Evolutionary conservation across 2,797 vertebrate genomes (phyloP), one percentile per base, ranked within the genome.

Genomic region (Lithobates pipiens): DNA sequence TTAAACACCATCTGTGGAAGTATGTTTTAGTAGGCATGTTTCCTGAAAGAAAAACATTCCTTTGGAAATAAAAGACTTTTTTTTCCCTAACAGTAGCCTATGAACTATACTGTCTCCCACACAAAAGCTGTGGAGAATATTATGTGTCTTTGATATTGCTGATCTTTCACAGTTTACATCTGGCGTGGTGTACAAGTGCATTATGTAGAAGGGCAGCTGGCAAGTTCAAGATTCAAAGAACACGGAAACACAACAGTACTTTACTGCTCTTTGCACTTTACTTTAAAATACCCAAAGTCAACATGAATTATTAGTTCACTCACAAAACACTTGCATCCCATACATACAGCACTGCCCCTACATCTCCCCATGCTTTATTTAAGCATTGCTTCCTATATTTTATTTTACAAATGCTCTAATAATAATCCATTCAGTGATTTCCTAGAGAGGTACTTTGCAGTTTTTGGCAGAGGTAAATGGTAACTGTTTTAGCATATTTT

Each of bases 121-220:
- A 46, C 39, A 69, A 63, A n/a, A 65, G 16, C 18, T 32, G 25
- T 46, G 77, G 65, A 42, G 69, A 10, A 21, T 68, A 21, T 79
- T 25, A 50, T 61, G 68, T 46, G 67, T 18, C 29, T 80, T 71
- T 44, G 44, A 11, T 72, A 36, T 39, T 18, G 46, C 42, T 57
- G 21, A 72, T 57, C 44, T 27, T 57, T 23, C 32, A 71, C 32
- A 72, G 44, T 36, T 25, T 72, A 81, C 69, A 81, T 81, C 68
- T 72, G 79, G 3, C 46, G 27, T 21, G 67, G 34, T 34, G 9
- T 34, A 71, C 23, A 39, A 63, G 29, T 71, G 18, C 21, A 80
- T 71, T 54, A 21, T 57, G 71, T 34, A 70, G 27, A 80, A 80
- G 32, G 18, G 13, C 44, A 36, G 15, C 69, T 80, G 78, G 42